Evolutionary conservation across 2,888 invertebrate species (phyloP).

Genomic region (Mimumesa dahlbomi): DNA sequence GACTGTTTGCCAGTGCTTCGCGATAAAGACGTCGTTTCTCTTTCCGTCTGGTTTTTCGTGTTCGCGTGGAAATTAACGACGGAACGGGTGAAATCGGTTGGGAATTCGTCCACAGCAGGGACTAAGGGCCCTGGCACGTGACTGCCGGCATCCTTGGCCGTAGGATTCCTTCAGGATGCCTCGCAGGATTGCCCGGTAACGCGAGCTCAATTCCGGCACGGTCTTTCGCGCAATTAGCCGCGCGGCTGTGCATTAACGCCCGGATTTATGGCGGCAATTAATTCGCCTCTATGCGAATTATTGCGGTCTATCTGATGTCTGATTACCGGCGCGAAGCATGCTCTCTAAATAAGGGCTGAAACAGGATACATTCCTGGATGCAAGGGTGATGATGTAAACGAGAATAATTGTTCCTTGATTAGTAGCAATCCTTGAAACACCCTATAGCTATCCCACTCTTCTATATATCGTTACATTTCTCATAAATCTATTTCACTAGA

Average conservation of each 20-base stretch:
- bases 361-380: too few species aligned
- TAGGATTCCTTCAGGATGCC: constrained; percentile 51
- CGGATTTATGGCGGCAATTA: constrained; percentile 65
- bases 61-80: constrained; percentile 20
- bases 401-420: too few species aligned
- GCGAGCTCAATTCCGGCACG: constrained; percentile 36
- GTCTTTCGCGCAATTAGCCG: constrained; percentile 64
- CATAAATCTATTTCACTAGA: too few species aligned
- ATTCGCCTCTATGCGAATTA: constrained; percentile 54
- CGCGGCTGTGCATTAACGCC: constrained; percentile 59
- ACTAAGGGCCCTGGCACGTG: constrained; percentile 1
- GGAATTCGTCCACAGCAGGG: constrained; percentile 3
- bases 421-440: too few species aligned
- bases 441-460: too few species aligned
- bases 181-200: constrained; percentile 22
- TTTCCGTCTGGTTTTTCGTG: background rate
- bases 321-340: constrained; percentile 38
- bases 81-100: background rate
- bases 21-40: constrained; percentile 49
- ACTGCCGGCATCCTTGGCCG: constrained; percentile 36
- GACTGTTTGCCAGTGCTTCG: constrained; percentile 58
- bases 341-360: too few species aligned
- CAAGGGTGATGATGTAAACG: too few species aligned
- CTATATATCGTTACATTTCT: too few species aligned
- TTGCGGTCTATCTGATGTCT: constrained; percentile 49